Base-by-base conservation (phyloP, 1,140 invertebrate genomes). In the Pteromalus puparum region DNA sequence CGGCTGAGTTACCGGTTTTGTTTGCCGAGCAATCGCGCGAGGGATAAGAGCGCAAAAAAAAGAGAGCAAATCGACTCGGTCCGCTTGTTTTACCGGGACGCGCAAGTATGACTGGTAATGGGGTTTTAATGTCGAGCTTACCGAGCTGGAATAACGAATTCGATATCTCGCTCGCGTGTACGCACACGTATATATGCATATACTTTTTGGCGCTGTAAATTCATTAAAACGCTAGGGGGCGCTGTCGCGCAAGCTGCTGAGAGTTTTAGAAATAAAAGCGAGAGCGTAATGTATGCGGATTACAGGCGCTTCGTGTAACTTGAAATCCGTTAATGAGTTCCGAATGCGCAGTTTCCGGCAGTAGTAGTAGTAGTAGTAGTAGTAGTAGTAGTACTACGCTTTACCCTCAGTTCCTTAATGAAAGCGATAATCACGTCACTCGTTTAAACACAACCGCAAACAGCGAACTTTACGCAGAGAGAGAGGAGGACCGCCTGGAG, bases 361-460 rank as follows among this genome's bases (percentile, higher is more conserved):
- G n/a, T n/a, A n/a, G n/a, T 53, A 18, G 48, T 18, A 53, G 48
- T 53, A 53, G 48, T 18, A 15, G 48, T 53, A 53, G 48, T 61
- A n/a, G 21, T 61, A 61, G 18, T 61, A 61, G 18, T 61, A 61
- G 26, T 26, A 30, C 7, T 30, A 28, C 67, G 67, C 68, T n/a
- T 13, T 21, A 70, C 48, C 15, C 34, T 24, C 70, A 83, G 61
- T 78, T 83, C 38, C 82, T 72, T 77, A 83, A 83, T 78, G 82
- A 83, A 77, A 83, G 67, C 65, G 65, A 72, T 78, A 83, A 77
- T 77, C 75, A 78, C 75, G 67, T 70, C 42, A 83, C 75, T 83
- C 65, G 61, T 77, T 83, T 42, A 75, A 61, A 76, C 73, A 28
- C 30, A 30, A 48, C 73, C 73, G 73, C 81, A 82, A 82, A 82